A percentile compares a stretch with the other conserved stretches of the same genome.
Conservation (phyloP, 2,113 vertebrate species). For the Terrapene triunguis region DNA sequence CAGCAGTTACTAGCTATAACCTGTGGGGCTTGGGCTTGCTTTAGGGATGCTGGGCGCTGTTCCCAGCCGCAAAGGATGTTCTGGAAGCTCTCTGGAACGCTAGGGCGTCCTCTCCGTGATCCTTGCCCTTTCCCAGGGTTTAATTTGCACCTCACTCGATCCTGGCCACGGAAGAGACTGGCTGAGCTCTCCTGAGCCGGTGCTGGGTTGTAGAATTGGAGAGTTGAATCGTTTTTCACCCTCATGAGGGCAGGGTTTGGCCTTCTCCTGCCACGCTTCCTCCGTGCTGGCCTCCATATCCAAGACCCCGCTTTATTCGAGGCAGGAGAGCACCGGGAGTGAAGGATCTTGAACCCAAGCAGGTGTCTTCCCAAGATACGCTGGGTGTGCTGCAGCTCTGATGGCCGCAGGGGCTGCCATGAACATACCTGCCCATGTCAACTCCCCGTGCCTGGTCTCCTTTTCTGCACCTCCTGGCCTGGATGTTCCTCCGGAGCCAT, state of each 20-base stretch:
- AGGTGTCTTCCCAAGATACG: neutral
- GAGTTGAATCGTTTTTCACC: neutral
- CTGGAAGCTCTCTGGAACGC: neutral
- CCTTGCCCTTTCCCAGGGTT: neutral
- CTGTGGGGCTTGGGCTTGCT: too few species aligned
- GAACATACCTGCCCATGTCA: neutral
- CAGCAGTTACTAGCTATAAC: neutral
- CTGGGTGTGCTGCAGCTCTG: neutral
- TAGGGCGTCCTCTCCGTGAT: neutral
- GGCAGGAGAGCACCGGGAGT: too few species aligned
- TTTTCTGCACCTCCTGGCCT: neutral
- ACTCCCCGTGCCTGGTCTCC: neutral
- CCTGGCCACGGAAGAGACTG: neutral
- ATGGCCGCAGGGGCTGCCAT: neutral
- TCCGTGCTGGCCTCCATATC: neutral
- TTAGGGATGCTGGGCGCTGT: too few species aligned
- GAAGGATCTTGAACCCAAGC: neutral
- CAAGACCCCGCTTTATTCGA: neutral
- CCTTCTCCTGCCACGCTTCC: neutral
- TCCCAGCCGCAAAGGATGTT: neutral
- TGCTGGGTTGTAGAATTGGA: neutral
- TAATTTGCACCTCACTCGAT: neutral
- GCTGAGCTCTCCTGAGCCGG: neutral
- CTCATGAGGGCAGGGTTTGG: neutral
- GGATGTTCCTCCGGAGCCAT: neutral